These are phyloP conservation scores for Crotalus viridis DNA, from an alignment of 2,113 vertebrate genomes.

Conservation along the genomic window DNA sequence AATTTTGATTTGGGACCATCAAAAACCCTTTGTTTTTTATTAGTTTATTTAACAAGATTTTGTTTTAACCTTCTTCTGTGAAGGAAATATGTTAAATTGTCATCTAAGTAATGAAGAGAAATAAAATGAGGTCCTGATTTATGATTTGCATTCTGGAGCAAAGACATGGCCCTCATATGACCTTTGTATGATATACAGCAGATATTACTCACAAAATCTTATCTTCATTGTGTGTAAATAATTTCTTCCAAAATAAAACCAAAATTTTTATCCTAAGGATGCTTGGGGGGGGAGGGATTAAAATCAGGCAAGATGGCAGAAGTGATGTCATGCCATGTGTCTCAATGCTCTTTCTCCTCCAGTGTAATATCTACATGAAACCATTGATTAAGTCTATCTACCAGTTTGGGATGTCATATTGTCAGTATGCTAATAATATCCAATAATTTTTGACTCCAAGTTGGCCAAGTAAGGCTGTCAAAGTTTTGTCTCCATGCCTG, in stretches of 20 bases:
- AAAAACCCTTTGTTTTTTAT: background rate
- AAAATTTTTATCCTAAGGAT: background rate
- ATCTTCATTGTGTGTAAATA: background rate
- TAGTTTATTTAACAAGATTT: constrained; percentile 1
- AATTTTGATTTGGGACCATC: background rate
- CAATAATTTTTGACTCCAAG: background rate
- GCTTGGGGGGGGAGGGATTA: background rate
- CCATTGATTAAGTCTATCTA: background rate
- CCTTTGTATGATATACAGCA: background rate
- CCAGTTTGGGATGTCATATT: background rate
- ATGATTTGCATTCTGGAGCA: background rate
- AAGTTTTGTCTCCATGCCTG: background rate
- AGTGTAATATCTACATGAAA: background rate
- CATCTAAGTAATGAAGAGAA: background rate
- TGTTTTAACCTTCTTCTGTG: background rate
- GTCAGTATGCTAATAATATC: background rate
- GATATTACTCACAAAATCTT: background rate
- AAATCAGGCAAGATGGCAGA: background rate
- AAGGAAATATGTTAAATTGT: background rate
- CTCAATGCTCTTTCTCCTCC: background rate
- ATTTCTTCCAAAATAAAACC: background rate
- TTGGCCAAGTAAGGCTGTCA: background rate
- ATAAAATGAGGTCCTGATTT: background rate
- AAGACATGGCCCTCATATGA: background rate
- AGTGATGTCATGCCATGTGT: background rate